These are phyloP conservation scores for Acleris laterana DNA, from an alignment of 2,888 invertebrate genomes.

Conservation along the genomic window DNA sequence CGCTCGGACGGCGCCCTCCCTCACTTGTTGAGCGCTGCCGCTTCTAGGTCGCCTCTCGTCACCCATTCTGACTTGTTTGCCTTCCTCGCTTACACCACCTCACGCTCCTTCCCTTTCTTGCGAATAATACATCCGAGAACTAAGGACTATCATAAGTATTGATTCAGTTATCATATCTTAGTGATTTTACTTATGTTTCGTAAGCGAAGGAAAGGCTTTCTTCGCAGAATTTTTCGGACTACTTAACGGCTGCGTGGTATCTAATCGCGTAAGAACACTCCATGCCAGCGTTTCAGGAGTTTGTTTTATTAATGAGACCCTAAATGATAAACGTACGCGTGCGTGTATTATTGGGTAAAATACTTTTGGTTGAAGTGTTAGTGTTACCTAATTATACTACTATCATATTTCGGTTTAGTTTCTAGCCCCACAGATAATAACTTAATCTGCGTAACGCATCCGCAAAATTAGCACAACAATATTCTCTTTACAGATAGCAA, in stretches of 20 bases:
- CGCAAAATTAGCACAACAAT: constrained; percentile 12
- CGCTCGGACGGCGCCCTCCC: constrained; percentile 62
- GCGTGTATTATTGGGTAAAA: neutral
- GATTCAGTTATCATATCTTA: constrained; percentile 23
- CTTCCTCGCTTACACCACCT: constrained; percentile 46
- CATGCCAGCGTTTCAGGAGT: too few relatives aligned
- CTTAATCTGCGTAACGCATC: constrained; percentile 45
- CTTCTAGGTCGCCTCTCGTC: constrained; percentile 54
- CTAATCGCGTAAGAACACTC: constrained; percentile 14
- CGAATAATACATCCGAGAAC: constrained; percentile 45
- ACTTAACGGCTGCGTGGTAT: neutral
- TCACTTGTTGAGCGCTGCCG: constrained; percentile 72
- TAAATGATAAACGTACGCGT: neutral
- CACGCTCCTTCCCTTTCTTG: constrained; percentile 55
- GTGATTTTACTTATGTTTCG: constrained; percentile 1
- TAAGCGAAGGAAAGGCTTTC: constrained; percentile 2
- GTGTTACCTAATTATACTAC: constrained; percentile 4
- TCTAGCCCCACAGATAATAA: neutral
- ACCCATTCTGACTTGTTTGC: constrained; percentile 46
- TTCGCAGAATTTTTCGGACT: neutral
- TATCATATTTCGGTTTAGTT: neutral
- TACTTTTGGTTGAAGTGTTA: neutral
- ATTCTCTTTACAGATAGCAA: constrained; percentile 10
- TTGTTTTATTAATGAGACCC: too few relatives aligned
- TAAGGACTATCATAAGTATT: constrained; percentile 28